These are phyloP conservation scores for Rostratula benghalensis DNA, from an alignment of 2,113 vertebrate species.

Conservation along the genomic window DNA sequence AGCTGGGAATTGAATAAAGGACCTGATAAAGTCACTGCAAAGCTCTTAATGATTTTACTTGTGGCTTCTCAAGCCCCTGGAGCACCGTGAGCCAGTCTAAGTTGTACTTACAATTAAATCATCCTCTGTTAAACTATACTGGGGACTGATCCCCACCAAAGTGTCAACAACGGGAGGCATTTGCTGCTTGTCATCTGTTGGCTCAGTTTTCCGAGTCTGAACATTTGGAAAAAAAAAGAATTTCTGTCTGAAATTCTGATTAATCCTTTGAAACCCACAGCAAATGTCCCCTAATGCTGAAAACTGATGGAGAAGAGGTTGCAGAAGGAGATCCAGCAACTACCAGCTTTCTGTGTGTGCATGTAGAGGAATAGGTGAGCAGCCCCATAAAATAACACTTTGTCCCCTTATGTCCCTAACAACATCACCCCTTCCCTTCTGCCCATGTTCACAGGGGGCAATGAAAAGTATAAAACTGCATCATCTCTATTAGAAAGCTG, in stretches of 20 bases:
- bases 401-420: accelerated
- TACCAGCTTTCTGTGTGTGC: background rate
- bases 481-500: background rate
- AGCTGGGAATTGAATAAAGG: background rate
- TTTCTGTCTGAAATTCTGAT: background rate
- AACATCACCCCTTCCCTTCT: background rate
- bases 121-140: background rate
- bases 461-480: background rate
- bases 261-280: background rate
- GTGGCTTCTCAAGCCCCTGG: background rate
- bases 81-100: background rate
- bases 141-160: background rate
- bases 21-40: background rate
- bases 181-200: background rate
- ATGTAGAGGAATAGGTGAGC: background rate
- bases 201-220: accelerated
- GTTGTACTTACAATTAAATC: background rate
- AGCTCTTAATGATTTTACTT: background rate
- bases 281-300: accelerated
- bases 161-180: background rate
- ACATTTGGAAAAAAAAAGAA: background rate
- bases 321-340: background rate
- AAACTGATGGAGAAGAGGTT: background rate
- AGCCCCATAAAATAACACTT: background rate
- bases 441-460: background rate